phyloP scores from a whole-genome alignment of 2,113 vertebrate species.

The Cygnus atratus region DNA sequence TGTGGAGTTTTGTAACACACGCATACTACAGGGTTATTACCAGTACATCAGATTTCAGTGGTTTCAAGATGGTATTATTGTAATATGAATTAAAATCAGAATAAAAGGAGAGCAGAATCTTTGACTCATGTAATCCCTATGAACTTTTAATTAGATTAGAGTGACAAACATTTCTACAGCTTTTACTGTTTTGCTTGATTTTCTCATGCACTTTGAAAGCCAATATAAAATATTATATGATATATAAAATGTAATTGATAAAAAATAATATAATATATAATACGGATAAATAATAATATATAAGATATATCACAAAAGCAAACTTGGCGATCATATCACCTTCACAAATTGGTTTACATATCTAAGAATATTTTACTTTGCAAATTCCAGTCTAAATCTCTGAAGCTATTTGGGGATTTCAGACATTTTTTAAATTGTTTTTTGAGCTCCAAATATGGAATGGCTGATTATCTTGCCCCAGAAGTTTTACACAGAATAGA shows the following conservation, averaged over 20 bases:
- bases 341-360: background rate
- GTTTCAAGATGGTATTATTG: background rate
- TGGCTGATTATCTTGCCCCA: background rate
- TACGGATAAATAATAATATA: background rate
- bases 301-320: background rate
- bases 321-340: background rate
- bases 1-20: background rate
- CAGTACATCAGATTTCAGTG: background rate
- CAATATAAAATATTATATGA: background rate
- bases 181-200: background rate
- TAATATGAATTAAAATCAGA: constrained; percentile 33
- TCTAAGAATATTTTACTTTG: background rate
- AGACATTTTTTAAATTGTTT: background rate
- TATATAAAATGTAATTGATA: background rate
- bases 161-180: background rate
- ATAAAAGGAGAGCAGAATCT: background rate
- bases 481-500: background rate
- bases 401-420: background rate
- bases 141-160: background rate
- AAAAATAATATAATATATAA: background rate
- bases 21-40: background rate
- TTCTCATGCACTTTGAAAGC: background rate
- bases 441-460: background rate
- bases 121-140: background rate
- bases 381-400: background rate